Base-by-base conservation (phyloP, 1,140 invertebrate species). In the Ectropis grisescens region DNA sequence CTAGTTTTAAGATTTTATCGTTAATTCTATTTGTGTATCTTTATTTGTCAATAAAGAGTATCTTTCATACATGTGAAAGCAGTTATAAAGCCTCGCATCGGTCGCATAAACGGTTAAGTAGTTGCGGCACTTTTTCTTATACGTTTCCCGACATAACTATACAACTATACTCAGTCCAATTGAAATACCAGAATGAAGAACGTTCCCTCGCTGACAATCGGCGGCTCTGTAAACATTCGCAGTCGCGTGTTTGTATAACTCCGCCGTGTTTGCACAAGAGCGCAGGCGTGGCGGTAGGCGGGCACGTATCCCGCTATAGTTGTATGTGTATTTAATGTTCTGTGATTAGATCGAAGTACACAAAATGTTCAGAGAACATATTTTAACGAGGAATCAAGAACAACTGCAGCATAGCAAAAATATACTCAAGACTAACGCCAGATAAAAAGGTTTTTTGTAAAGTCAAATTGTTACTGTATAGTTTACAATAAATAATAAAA, bases 221-320 rank as follows among this genome's bases (percentile, higher is more conserved):
- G n/a, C 8, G 13, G 28, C 23, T 44, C 29, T 48, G 48, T 56
- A 42, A 46, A 48, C 41, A 52, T 12, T 15, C 4, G 19, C 19
- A n/a, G n/a, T n/a, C 19, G 19, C 19, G 9, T 9, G 4, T 4
- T 4, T 22, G 19, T 9, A 4, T 4, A 9, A 19, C n/a, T 9
- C 23, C 24, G 13, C 33, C 15, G 15, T 36, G 33, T 45, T 40
- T 40, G 43, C 25, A 26, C 37, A 11, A 7, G 11, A 11, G 4
- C 19, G 19, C 46, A 39, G 52, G 47, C 53, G 53, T 47, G 57
- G 49, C 47, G 37, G 53, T 57, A 57, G 57, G 57, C 57, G 57
- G n/a, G n/a, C n/a, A 41, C 27, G 1, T 13, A 28, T 28, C 7
- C 13, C 10, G 7, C 19, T 22, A 22, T 22, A 5, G 19, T 22